Percentiles rank a stretch among this genome's conserved stretches.
phyloP scores from a whole-genome alignment of 1,140 invertebrate species.

The Ostrea denselamellosa region DNA sequence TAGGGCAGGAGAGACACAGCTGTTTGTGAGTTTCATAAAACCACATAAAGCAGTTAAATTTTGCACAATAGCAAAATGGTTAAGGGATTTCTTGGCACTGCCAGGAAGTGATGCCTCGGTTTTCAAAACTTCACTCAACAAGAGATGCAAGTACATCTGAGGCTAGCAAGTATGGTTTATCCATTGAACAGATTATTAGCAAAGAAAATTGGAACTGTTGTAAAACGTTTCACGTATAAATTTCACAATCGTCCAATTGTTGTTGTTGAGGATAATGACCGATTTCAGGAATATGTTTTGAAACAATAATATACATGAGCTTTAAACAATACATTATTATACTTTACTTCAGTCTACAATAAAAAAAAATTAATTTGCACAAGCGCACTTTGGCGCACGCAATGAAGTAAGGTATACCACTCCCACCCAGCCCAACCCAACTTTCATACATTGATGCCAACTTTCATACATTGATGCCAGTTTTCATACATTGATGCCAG shows the following conservation, averaged over 20 bases:
- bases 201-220: constrained; percentile 47
- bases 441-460: no score
- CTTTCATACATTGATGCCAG: no score
- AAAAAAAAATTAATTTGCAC: constrained; percentile 48
- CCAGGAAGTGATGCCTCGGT: constrained; percentile 37
- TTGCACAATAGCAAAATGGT: constrained; percentile 50
- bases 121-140: constrained; percentile 47
- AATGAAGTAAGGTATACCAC: no score
- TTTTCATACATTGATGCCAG: no score
- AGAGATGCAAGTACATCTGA: constrained; percentile 45
- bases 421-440: no score
- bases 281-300: background rate
- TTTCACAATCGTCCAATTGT: constrained; percentile 38
- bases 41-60: constrained; percentile 42
- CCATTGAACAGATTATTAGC: constrained; percentile 45
- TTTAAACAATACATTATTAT: constrained; percentile 56
- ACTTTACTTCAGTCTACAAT: constrained; percentile 52
- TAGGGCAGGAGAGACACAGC: background rate
- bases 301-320: background rate
- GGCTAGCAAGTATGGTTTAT: constrained; percentile 46
- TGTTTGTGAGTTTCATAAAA: constrained; percentile 42
- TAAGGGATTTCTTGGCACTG: background rate
- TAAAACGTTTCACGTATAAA: constrained; percentile 36
- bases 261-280: background rate
- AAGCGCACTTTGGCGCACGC: no score